phyloP scores from a whole-genome alignment of 1,140 invertebrate genomes.

The Drosophila serrata region DNA sequence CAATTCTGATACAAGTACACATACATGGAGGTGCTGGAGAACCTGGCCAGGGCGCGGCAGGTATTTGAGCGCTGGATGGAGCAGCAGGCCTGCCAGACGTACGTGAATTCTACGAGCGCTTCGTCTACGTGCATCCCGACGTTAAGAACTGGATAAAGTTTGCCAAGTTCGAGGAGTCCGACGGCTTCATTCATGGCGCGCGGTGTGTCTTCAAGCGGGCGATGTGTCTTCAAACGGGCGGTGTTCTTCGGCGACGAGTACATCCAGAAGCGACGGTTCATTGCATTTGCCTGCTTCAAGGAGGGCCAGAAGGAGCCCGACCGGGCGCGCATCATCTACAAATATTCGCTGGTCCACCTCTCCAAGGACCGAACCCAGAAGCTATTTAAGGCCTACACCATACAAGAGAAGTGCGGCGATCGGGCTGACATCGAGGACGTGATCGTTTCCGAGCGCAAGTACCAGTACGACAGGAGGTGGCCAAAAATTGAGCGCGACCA shows the following conservation, averaged over 20 bases:
- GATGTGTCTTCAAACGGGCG: too few relatives aligned
- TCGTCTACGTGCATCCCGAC: constrained; percentile 98
- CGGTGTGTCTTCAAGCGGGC: constrained; percentile 97
- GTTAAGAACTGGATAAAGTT: constrained; percentile 99
- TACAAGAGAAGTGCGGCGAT: constrained; percentile 99
- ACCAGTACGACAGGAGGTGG: constrained; percentile 97
- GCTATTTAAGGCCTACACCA: constrained; percentile 99
- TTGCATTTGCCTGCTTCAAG: constrained; percentile 99
- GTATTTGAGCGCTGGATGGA: constrained; percentile 99
- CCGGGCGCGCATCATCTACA: constrained; percentile 97
- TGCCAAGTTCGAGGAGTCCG: constrained; percentile 97
- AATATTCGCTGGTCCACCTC: constrained; percentile 98
- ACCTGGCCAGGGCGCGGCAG: constrained; percentile 93
- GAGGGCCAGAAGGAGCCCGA: constrained; percentile 99
- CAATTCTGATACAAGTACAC: constrained; percentile 99
- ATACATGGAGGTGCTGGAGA: constrained; percentile 99
- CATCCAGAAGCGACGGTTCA: constrained; percentile 96
- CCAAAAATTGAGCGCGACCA: constrained; percentile 94
- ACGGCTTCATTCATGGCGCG: constrained; percentile 96
- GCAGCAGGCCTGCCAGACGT: constrained; percentile 99
- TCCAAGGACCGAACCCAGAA: constrained; percentile 97
- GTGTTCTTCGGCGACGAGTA: constrained; percentile 99
- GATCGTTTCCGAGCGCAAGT: constrained; percentile 98
- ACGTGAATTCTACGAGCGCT: constrained; percentile 99
- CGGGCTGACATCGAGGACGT: constrained; percentile 98